Conservation (phyloP, 2,797 vertebrate species). For the Melanogrammus aeglefinus region DNA sequence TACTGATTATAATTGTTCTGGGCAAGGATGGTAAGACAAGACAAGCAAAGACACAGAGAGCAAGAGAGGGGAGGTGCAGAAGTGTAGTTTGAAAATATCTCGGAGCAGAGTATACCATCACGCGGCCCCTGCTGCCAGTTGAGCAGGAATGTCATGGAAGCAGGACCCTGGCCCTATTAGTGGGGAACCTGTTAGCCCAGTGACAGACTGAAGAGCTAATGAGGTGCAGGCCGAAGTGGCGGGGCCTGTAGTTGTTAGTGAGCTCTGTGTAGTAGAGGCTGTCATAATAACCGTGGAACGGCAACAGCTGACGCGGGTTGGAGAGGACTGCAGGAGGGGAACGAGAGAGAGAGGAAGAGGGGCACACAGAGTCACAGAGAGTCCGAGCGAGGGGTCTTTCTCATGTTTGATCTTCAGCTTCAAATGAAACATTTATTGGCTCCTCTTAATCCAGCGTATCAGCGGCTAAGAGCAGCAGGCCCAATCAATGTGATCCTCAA, state of each 20-base stretch:
- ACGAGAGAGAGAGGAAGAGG: slow-evolving; percentile 12
- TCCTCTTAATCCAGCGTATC: slow-evolving; percentile 55
- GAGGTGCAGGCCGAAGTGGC: slow-evolving; percentile 64
- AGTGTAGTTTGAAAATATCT: neutral
- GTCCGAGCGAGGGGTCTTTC: slow-evolving; percentile 36
- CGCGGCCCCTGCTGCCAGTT: slow-evolving; percentile 27
- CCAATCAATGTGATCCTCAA: slow-evolving; percentile 61
- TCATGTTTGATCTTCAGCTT: slow-evolving; percentile 59
- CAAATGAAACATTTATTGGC: slow-evolving; percentile 69
- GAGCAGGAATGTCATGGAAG: slow-evolving; percentile 52
- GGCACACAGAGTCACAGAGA: slow-evolving; percentile 29
- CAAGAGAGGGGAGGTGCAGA: neutral
- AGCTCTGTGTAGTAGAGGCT: slow-evolving; percentile 57
- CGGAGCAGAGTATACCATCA: too few relatives aligned
- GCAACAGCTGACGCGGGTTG: slow-evolving; percentile 57
- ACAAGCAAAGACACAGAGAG: slow-evolving; percentile 4
- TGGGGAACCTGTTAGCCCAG: slow-evolving; percentile 65
- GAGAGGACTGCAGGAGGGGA: slow-evolving; percentile 13
- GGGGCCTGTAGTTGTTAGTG: slow-evolving; percentile 61
- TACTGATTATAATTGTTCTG: neutral
- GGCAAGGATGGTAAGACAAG: neutral
- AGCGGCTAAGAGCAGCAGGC: slow-evolving; percentile 36
- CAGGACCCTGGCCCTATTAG: slow-evolving; percentile 60
- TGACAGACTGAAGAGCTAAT: slow-evolving; percentile 73
- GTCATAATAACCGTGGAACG: slow-evolving; percentile 66